phyloP scores from a whole-genome alignment of 2,888 invertebrate genomes.

The Candidula unifasciata region DNA sequence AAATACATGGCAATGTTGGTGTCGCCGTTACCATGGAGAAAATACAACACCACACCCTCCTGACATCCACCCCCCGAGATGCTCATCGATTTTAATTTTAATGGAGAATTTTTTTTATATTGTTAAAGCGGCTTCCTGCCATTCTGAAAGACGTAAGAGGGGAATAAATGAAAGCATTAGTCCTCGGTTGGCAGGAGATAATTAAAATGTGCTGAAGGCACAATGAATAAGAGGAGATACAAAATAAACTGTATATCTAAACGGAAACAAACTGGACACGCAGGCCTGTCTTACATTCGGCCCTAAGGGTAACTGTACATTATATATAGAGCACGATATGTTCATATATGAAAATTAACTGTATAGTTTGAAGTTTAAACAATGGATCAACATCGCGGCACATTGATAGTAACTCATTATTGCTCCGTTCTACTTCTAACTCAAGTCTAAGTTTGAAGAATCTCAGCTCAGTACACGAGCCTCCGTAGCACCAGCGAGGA shows the following conservation, averaged over 20 bases:
- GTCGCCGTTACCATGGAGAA: slow-evolving; percentile 27
- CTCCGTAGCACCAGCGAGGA: too few species aligned
- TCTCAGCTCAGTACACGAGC: too few species aligned
- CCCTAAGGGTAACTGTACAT: too few species aligned
- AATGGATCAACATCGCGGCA: too few species aligned
- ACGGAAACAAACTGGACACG: too few species aligned
- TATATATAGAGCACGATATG: too few species aligned
- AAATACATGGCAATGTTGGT: background rate
- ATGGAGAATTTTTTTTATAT: slow-evolving; percentile 6
- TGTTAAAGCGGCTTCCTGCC: slow-evolving; percentile 13
- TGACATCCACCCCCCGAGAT: slow-evolving; percentile 9
- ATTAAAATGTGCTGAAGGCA: slow-evolving; percentile 6
- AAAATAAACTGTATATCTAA: background rate
- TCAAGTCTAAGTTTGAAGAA: too few species aligned
- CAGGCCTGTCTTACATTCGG: too few species aligned
- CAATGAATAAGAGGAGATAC: background rate
- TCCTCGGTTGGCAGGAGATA: background rate
- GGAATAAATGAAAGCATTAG: background rate
- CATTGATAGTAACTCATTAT: too few species aligned
- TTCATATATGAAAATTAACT: too few species aligned
- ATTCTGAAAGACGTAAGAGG: background rate
- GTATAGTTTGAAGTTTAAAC: too few species aligned
- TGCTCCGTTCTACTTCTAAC: too few species aligned
- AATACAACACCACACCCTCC: slow-evolving; percentile 9
- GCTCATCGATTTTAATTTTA: slow-evolving; percentile 22